A percentile compares a stretch with the other conserved stretches of the same genome.
These are phyloP conservation scores for Adelphocoris suturalis DNA, from an alignment of 2,888 invertebrate genomes.

Conservation along the genomic window DNA sequence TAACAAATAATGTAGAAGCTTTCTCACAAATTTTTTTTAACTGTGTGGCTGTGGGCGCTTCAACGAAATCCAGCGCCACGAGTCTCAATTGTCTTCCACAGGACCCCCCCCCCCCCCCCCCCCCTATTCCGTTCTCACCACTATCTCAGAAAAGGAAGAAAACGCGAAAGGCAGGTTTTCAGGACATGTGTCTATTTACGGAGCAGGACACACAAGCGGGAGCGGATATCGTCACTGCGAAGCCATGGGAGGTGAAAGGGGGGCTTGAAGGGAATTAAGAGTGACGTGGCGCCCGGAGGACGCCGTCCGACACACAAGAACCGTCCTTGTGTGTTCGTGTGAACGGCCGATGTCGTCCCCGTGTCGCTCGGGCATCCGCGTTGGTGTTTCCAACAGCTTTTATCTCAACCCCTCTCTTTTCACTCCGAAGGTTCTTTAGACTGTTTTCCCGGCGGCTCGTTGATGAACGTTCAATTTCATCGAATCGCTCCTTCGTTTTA, in stretches of 20 bases:
- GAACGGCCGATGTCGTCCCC: not conserved
- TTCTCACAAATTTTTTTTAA: no score
- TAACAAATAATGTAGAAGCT: no score
- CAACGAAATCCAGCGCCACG: not conserved
- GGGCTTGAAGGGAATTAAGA: constrained; percentile 35
- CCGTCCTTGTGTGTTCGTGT: not conserved
- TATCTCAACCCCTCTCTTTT: constrained; percentile 47
- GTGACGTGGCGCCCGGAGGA: constrained; percentile 52
- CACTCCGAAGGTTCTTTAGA: not conserved
- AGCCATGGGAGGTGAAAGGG: not conserved
- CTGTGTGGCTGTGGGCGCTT: not conserved
- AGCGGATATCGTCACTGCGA: not conserved
- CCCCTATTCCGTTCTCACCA: not conserved
- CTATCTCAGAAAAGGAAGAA: not conserved
- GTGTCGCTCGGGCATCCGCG: not conserved
- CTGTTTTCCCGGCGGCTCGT: not conserved
- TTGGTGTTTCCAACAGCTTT: not conserved
- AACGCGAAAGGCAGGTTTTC: not conserved
- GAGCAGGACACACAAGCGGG: not conserved
- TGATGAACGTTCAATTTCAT: constrained; percentile 26
- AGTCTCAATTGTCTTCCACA: not conserved
- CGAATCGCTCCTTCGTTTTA: not conserved
- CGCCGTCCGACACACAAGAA: not conserved
- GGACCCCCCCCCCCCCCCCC: not conserved
- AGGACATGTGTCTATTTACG: constrained; percentile 1